phyloP scores from a whole-genome alignment of 2,113 vertebrate genomes.

The Hyaena hyaena region DNA sequence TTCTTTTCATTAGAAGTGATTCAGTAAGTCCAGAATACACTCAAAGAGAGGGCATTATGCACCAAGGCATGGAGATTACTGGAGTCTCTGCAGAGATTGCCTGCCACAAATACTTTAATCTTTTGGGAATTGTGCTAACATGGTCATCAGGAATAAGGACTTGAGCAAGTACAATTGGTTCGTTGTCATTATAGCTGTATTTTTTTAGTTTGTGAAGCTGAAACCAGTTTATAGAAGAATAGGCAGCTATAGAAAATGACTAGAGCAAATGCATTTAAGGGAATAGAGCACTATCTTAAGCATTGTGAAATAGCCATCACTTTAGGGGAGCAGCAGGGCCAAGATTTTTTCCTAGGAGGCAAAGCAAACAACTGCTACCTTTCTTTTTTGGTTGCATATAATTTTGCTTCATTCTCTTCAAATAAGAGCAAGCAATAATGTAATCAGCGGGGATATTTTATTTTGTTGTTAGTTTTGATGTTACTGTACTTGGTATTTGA shows the following conservation, averaged over 20 bases:
- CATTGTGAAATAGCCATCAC: not conserved
- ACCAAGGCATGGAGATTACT: not conserved
- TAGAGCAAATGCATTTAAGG: slow-evolving; percentile 36
- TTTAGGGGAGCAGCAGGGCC: not conserved
- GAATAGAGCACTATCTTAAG: not conserved
- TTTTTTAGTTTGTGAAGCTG: slow-evolving; percentile 13
- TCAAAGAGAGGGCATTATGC: not conserved
- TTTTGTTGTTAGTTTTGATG: not conserved
- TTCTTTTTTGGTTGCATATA: not conserved
- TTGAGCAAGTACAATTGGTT: slow-evolving; percentile 23
- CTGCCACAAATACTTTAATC: not conserved
- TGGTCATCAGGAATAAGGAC: slow-evolving; percentile 2
- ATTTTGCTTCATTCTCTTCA: not conserved
- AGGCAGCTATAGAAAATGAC: not conserved
- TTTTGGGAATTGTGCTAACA: slow-evolving; percentile 15
- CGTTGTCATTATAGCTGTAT: not conserved
- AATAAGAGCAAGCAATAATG: not conserved
- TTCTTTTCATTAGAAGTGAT: not conserved
- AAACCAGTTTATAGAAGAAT: slow-evolving; percentile 37
- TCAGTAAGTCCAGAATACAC: not conserved
- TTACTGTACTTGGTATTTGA: not conserved
- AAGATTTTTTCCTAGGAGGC: slow-evolving; percentile 12
- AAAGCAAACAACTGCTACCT: not conserved
- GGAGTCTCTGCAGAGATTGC: not conserved
- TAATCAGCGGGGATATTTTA: not conserved